These are phyloP conservation scores for Taeniopygia guttata DNA, from an alignment of 2,797 vertebrate species.

Conservation along the genomic window DNA sequence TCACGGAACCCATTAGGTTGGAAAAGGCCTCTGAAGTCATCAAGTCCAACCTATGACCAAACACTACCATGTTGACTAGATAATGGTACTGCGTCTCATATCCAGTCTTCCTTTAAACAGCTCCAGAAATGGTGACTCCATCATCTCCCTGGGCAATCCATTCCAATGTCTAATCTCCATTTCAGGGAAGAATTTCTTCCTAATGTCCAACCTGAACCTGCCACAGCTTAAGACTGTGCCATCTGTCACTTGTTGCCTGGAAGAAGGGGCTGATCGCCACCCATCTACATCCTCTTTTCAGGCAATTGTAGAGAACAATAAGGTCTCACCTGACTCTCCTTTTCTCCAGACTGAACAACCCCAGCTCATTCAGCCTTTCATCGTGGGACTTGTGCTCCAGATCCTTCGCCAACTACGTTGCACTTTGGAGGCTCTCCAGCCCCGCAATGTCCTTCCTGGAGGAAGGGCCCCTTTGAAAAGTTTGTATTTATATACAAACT, in stretches of 20 bases:
- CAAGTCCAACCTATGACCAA: rapidly evolving
- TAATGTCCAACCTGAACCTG: not conserved
- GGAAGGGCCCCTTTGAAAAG: not conserved
- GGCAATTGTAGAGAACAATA: not conserved
- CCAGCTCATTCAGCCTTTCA: not conserved
- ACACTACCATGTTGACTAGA: not conserved
- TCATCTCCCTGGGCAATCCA: not conserved
- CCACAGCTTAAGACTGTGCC: not conserved
- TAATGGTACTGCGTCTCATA: not conserved
- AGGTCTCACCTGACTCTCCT: not conserved
- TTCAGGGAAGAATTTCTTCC: not conserved
- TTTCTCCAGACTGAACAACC: not conserved
- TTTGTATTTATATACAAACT: not conserved
- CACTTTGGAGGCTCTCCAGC: not conserved
- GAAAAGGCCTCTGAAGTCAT: not conserved
- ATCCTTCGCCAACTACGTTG: not conserved
- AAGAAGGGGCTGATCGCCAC: not conserved
- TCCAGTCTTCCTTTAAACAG: not conserved
- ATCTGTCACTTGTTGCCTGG: not conserved
- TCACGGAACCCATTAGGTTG: not conserved
- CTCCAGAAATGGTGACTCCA: not conserved
- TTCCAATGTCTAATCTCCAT: not conserved
- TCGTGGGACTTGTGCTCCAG: not conserved
- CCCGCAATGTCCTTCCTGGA: not conserved
- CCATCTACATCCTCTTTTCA: not conserved